Percentiles rank a stretch among this genome's conserved stretches.
Conservation (phyloP, 2,888 invertebrate genomes). For the Andrena chrysosceles region DNA sequence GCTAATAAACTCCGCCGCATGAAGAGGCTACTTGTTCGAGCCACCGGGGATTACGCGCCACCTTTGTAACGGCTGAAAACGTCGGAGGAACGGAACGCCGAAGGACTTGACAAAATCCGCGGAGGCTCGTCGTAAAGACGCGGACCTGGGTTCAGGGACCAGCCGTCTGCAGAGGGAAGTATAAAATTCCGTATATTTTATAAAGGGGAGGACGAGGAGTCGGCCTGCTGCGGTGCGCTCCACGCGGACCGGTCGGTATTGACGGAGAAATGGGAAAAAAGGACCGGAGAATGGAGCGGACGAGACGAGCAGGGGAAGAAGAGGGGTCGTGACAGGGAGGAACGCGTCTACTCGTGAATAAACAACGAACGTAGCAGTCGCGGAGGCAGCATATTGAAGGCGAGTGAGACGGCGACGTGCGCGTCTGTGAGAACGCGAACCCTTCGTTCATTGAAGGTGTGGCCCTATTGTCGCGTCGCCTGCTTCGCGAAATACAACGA, state of each 20-base stretch:
- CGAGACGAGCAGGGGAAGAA: not conserved
- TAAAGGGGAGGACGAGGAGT: conserved; percentile 55
- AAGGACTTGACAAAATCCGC: conserved; percentile 72
- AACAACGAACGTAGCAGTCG: conserved; percentile 72
- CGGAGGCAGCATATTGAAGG: conserved; percentile 51
- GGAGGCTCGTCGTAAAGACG: conserved; percentile 71
- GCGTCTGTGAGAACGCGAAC: not conserved
- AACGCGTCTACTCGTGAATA: conserved; percentile 72
- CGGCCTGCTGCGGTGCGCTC: conserved; percentile 29
- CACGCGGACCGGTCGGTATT: conserved; percentile 61
- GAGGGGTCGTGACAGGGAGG: conserved; percentile 26
- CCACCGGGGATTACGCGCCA: conserved; percentile 37
- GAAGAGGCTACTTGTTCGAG: conserved; percentile 41
- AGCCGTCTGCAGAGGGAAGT: conserved; percentile 55
- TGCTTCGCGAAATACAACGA: not conserved
- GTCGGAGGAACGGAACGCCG: conserved; percentile 32
- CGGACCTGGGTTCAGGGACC: conserved; percentile 46
- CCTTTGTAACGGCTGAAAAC: conserved; percentile 26
- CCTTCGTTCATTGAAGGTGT: conserved; percentile 21
- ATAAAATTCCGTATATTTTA: conserved; percentile 78
- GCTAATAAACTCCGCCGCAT: conserved; percentile 56
- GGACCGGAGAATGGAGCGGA: not conserved
- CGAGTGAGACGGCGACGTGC: conserved; percentile 18
- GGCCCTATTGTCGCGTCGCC: conserved; percentile 15
- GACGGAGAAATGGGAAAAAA: conserved; percentile 64